A percentile compares a stretch with the other conserved stretches of the same genome.
phyloP scores from a whole-genome alignment of 2,797 vertebrate species.

The Meriones psammophilus region DNA sequence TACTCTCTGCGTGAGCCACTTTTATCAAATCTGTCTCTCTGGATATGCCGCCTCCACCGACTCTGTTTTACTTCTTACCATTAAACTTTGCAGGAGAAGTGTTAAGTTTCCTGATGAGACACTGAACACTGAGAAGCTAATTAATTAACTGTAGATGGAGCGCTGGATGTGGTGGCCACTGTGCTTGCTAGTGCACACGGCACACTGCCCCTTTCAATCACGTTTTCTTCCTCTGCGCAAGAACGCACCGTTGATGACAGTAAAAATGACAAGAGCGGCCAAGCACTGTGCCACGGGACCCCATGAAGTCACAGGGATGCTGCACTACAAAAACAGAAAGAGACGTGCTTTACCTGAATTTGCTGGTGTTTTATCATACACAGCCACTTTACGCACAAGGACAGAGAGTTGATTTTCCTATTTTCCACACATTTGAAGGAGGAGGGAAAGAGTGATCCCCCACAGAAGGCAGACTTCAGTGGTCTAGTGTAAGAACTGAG shows the following conservation, averaged over 20 bases:
- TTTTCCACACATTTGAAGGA: background rate
- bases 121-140: background rate
- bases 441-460: background rate
- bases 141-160: background rate
- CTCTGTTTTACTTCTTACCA: background rate
- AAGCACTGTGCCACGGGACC: background rate
- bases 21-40: background rate
- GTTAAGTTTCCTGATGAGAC: background rate
- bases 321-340: background rate
- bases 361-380: background rate
- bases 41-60: background rate
- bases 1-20: background rate
- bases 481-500: background rate
- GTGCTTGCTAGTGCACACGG: background rate
- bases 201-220: background rate
- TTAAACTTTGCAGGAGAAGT: background rate
- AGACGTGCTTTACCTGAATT: background rate
- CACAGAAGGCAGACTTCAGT: background rate
- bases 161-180: background rate
- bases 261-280: background rate
- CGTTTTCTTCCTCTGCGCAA: background rate
- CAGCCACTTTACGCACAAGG: background rate
- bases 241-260: background rate
- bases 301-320: background rate
- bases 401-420: background rate